These are phyloP conservation scores for Parotocinclus haroldoi DNA, from an alignment of 2,797 vertebrate genomes.

Conservation along the genomic window DNA sequence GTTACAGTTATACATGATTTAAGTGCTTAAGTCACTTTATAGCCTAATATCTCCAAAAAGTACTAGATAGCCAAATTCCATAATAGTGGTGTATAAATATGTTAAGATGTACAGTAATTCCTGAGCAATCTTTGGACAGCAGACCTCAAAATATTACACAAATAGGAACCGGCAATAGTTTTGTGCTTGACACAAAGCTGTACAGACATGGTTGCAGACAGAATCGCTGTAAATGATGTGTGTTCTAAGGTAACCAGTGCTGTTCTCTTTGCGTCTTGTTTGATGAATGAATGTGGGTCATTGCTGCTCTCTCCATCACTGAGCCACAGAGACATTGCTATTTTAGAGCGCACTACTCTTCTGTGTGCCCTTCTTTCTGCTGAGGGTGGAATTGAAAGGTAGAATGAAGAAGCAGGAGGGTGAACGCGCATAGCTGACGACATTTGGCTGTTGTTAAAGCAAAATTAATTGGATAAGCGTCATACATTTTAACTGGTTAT, in stretches of 20 bases:
- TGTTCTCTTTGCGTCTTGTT: slow-evolving; percentile 42
- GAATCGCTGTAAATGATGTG: not conserved
- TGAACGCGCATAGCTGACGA: too few species aligned
- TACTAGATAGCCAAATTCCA: too few species aligned
- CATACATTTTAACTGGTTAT: too few species aligned
- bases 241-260: slow-evolving; percentile 14
- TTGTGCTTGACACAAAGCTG: slow-evolving; percentile 1
- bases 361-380: slow-evolving; percentile 11
- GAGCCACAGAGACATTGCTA: slow-evolving; percentile 34
- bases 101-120: too few species aligned
- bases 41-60: too few species aligned
- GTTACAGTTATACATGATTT: too few species aligned
- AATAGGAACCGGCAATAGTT: not conserved
- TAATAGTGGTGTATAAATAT: too few species aligned
- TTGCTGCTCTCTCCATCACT: slow-evolving; percentile 18
- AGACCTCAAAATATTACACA: not conserved
- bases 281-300: slow-evolving; percentile 50
- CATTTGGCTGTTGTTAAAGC: too few species aligned
- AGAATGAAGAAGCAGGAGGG: not conserved
- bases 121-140: too few species aligned
- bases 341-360: slow-evolving; percentile 33
- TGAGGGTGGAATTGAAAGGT: slow-evolving; percentile 5
- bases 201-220: not conserved
- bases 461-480: too few species aligned
- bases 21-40: too few species aligned